Evolutionary conservation across 1,140 invertebrate species (phyloP).

Genomic region (Eulimnadia texana): DNA sequence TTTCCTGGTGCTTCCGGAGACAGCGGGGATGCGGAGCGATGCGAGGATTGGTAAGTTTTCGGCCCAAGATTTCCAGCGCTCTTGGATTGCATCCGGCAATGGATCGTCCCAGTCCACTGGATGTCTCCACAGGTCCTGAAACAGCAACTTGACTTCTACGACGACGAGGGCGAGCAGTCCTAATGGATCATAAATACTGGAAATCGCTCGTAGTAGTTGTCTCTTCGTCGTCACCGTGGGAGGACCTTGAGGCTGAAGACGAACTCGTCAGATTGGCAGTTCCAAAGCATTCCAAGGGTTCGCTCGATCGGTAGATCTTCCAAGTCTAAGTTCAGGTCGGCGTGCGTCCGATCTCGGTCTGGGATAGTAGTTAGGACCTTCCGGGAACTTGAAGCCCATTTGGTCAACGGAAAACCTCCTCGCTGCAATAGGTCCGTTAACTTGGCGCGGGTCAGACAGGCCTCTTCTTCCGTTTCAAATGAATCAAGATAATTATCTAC

Average conservation of each 20-base stretch:
- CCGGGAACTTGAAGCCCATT: neutral
- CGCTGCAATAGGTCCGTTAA: conserved; percentile 2
- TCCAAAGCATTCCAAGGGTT: conserved; percentile 7
- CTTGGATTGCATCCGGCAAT: neutral
- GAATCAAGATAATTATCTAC: conserved; percentile 18
- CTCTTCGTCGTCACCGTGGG: conserved; percentile 4
- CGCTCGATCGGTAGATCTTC: conserved; percentile 2
- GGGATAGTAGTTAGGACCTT: neutral
- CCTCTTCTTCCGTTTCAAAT: conserved; percentile 6
- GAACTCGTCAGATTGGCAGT: conserved; percentile 4
- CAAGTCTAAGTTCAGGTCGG: conserved; percentile 6
- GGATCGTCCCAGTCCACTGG: neutral
- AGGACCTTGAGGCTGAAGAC: neutral
- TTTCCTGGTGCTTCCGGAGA: neutral
- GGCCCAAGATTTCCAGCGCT: neutral
- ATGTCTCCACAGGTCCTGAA: conserved; percentile 11
- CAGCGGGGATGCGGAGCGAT: neutral
- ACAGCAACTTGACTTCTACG: conserved; percentile 6
- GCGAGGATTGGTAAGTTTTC: neutral
- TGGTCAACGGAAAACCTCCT: neutral
- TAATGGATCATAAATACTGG: conserved; percentile 13
- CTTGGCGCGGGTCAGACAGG: neutral
- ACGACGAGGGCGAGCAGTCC: conserved; percentile 10
- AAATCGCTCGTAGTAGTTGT: neutral
- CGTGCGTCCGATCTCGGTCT: neutral